Conservation (phyloP, 2,113 vertebrate species). For the Hypocryptadius cinnamomeus region DNA sequence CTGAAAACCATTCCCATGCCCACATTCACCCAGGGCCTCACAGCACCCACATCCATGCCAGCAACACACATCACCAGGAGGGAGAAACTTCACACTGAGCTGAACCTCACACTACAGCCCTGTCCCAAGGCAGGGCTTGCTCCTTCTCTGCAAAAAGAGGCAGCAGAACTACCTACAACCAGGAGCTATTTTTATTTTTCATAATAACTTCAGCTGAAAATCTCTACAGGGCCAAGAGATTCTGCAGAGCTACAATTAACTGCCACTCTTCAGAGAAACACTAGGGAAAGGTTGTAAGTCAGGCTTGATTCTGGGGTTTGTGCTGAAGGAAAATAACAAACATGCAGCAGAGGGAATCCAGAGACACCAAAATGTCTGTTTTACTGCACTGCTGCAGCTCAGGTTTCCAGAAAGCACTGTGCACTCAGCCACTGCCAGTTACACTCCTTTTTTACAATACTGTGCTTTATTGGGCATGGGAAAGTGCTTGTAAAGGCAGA, state of each 20-base stretch:
- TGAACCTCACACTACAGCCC: neutral
- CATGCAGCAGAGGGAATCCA: neutral
- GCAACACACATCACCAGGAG: neutral
- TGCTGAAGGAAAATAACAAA: neutral
- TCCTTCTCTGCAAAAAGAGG: neutral
- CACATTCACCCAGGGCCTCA: neutral
- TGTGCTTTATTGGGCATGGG: neutral
- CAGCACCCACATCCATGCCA: fast-evolving
- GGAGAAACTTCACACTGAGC: neutral
- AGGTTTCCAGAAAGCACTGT: neutral
- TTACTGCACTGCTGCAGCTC: neutral
- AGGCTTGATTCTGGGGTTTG: neutral
- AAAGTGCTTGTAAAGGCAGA: neutral
- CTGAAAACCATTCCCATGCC: neutral
- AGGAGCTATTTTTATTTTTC: neutral
- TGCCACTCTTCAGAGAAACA: too few species aligned
- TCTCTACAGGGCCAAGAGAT: neutral
- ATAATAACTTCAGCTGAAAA: neutral
- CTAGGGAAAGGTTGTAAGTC: fast-evolving
- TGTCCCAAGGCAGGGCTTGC: neutral
- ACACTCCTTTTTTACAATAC: neutral
- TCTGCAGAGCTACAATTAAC: neutral
- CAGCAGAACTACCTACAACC: neutral
- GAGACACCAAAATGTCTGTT: neutral
- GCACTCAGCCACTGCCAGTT: neutral